Evolutionary conservation across 2,113 vertebrate genomes (phyloP).

Genomic region (Anseranas semipalmata): DNA sequence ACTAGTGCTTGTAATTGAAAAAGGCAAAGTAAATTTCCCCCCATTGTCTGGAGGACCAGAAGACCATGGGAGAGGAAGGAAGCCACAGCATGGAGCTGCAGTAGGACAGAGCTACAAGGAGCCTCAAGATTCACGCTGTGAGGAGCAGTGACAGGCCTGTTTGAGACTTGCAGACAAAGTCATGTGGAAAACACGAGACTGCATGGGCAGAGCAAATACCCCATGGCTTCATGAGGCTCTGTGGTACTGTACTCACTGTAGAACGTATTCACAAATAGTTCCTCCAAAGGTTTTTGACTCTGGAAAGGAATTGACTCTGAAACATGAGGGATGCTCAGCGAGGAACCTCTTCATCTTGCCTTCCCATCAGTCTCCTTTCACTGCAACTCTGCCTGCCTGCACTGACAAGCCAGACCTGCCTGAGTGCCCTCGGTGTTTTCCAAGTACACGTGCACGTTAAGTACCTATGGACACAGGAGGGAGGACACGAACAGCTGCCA

Average conservation of each 20-base stretch:
- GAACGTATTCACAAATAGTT: accelerated
- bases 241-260: not conserved
- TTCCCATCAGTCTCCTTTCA: not conserved
- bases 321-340: not conserved
- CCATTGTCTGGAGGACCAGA: not conserved
- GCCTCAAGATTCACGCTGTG: not conserved
- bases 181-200: not conserved
- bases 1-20: slow-evolving; percentile 18
- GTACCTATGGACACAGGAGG: not conserved
- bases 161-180: not conserved
- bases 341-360: not conserved
- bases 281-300: not conserved
- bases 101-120: not conserved
- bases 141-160: not conserved
- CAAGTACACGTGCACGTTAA: too few species aligned
- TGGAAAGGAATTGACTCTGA: not conserved
- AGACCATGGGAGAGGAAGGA: not conserved
- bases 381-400: accelerated
- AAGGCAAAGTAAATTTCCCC: slow-evolving; percentile 35
- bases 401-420: not conserved
- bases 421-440: not conserved
- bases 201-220: not conserved
- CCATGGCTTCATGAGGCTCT: not conserved
- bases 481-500: not conserved
- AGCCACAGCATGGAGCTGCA: not conserved